phyloP scores from a whole-genome alignment of 2,888 invertebrate genomes.

The Kuschelorhynchus macadamiae region DNA sequence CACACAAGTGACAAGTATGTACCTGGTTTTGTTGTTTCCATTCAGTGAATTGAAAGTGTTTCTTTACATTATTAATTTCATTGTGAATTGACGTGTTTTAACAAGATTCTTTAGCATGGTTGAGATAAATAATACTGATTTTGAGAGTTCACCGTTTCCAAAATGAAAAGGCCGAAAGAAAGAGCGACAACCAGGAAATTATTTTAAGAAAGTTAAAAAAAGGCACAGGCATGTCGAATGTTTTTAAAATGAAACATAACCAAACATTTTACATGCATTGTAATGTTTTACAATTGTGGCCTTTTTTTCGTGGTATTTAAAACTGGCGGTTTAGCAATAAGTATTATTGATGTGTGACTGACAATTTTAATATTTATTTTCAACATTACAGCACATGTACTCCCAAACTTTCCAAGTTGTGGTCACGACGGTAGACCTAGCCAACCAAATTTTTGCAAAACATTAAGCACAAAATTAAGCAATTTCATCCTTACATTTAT shows the following conservation, averaged over 20 bases:
- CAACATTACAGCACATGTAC: neutral
- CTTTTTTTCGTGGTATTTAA: neutral
- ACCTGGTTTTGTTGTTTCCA: neutral
- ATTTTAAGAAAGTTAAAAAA: neutral
- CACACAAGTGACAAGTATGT: no score
- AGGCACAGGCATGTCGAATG: neutral
- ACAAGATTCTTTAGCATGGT: neutral
- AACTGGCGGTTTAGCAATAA: neutral
- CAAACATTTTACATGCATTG: no score
- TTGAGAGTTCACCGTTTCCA: neutral
- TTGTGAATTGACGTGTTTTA: slow-evolving; percentile 1
- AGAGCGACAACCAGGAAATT: slow-evolving; percentile 1
- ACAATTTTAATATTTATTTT: neutral
- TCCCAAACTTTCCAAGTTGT: slow-evolving; percentile 1
- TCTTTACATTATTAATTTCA: neutral
- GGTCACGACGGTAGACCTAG: slow-evolving; percentile 1
- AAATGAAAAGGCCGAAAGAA: neutral
- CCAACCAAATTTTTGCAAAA: neutral
- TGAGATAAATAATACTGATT: neutral
- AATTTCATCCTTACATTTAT: neutral
- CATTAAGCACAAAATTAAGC: neutral
- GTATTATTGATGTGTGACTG: neutral
- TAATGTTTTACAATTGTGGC: no score
- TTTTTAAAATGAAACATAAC: no score
- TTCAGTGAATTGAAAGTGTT: neutral